Evolutionary conservation across 2,113 vertebrate species (phyloP).

Genomic region (Actenoides lindsayi): DNA sequence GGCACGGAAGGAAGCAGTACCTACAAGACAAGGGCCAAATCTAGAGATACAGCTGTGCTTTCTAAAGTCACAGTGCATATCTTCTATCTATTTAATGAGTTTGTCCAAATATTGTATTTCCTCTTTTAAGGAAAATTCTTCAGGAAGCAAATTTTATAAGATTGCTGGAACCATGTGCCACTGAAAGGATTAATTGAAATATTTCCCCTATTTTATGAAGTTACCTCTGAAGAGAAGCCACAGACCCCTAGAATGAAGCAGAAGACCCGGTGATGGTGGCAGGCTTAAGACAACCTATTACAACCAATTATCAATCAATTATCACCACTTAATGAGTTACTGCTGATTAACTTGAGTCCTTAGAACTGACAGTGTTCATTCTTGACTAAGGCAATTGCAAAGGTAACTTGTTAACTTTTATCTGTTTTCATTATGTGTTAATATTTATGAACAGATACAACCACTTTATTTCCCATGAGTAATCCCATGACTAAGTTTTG

Average conservation of each 20-base stretch:
- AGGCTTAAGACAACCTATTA: neutral
- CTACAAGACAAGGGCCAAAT: neutral
- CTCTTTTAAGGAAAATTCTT: neutral
- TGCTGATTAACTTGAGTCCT: neutral
- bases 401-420: neutral
- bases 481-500: neutral
- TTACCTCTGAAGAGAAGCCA: neutral
- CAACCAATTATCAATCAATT: neutral
- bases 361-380: neutral
- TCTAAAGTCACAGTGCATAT: neutral
- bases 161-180: neutral
- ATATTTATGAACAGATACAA: neutral
- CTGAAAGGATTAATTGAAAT: neutral
- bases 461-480: neutral
- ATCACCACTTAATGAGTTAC: neutral
- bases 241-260: neutral
- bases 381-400: neutral
- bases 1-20: neutral
- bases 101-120: neutral
- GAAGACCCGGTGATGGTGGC: neutral
- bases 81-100: neutral
- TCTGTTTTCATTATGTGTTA: neutral
- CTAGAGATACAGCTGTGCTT: neutral
- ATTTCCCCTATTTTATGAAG: neutral
- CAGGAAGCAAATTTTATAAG: neutral